Percentiles rank a stretch among this genome's conserved stretches.
phyloP scores from a whole-genome alignment of 1,140 invertebrate genomes.

The Leucophenga varia region DNA sequence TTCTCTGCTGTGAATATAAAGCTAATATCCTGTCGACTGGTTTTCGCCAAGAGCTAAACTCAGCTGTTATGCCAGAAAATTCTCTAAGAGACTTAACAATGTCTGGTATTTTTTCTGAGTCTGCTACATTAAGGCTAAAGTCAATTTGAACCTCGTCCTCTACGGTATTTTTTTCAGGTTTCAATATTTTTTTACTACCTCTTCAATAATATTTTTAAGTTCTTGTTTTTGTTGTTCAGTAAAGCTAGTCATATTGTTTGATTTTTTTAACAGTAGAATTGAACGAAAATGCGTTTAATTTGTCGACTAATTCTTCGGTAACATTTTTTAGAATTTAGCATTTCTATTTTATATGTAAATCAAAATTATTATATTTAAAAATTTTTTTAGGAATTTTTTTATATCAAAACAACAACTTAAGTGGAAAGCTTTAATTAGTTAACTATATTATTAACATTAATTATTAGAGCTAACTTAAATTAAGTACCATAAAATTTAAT shows the following conservation, averaged over 20 bases:
- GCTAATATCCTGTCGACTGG: not conserved
- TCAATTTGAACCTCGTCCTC: not conserved
- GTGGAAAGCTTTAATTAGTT: too few species aligned
- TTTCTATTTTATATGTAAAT: too few species aligned
- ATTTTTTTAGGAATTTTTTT: too few species aligned
- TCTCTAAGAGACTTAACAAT: not conserved
- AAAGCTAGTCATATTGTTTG: not conserved
- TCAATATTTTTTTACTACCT: not conserved
- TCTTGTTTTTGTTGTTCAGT: too few species aligned
- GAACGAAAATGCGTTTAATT: not conserved
- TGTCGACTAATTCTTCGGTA: too few species aligned
- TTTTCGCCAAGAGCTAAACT: not conserved
- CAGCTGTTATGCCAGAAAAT: not conserved
- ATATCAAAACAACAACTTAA: too few species aligned
- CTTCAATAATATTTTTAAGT: not conserved
- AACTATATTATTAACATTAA: too few species aligned
- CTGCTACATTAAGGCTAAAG: not conserved
- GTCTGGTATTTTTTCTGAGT: not conserved
- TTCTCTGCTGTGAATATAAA: not conserved
- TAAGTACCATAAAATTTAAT: too few species aligned
- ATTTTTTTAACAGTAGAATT: not conserved
- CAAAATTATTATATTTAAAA: too few species aligned
- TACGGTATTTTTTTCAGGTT: not conserved
- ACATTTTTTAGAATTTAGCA: too few species aligned
- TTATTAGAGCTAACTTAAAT: too few species aligned